These are phyloP conservation scores for Yponomeuta cagnagella DNA, from an alignment of 2,888 invertebrate genomes.

Conservation along the genomic window DNA sequence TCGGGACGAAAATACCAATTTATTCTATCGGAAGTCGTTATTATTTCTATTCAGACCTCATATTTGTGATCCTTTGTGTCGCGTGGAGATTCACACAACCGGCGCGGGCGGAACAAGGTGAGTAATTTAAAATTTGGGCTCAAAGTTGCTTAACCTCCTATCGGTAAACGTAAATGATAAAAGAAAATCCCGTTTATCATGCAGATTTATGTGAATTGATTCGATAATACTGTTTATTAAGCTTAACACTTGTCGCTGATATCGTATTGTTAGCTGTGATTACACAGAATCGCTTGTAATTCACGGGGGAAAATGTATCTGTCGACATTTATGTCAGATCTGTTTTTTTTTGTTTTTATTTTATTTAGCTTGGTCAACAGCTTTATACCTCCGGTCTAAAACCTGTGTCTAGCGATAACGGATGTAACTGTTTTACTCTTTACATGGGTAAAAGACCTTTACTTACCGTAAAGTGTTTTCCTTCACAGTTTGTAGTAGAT, in stretches of 20 bases:
- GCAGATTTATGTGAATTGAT: conserved; percentile 31
- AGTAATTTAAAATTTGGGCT: conserved; percentile 30
- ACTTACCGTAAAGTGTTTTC: too few species aligned
- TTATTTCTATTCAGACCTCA: conserved; percentile 33
- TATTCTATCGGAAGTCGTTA: conserved; percentile 25
- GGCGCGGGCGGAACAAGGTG: conserved; percentile 35
- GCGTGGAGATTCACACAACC: conserved; percentile 26
- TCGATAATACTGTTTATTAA: conserved; percentile 30
- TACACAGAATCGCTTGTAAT: background rate
- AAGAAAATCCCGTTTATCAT: conserved; percentile 25
- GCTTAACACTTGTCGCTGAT: conserved; percentile 28
- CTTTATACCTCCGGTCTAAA: too few species aligned
- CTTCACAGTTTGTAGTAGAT: too few species aligned
- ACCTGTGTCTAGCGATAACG: too few species aligned
- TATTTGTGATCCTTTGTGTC: conserved; percentile 38
- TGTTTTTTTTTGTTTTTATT: background rate
- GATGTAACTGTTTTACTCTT: too few species aligned
- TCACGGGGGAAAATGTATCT: background rate
- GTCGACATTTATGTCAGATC: background rate
- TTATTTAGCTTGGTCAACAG: too few species aligned
- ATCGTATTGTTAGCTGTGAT: conserved; percentile 28
- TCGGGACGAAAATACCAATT: conserved; percentile 5
- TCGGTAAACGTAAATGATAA: conserved; percentile 22
- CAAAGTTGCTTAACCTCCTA: conserved; percentile 20
- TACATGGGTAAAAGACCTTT: too few species aligned